phyloP scores from a whole-genome alignment of 2,797 vertebrate species.

The Melanotaenia nigrans region DNA sequence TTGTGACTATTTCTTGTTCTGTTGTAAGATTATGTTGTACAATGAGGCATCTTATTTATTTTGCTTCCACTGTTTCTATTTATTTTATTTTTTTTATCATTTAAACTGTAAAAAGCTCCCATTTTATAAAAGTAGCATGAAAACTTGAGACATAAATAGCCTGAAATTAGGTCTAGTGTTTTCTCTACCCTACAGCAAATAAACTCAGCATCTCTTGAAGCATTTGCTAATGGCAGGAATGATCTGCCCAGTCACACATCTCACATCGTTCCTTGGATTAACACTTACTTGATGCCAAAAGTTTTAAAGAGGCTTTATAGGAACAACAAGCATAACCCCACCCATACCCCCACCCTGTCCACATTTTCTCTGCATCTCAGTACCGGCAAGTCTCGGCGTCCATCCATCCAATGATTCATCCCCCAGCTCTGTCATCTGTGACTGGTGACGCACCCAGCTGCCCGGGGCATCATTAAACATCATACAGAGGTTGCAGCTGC shows the following conservation, averaged over 20 bases:
- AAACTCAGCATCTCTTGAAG: slow-evolving; percentile 37
- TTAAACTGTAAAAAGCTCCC: not conserved
- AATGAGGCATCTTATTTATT: no score
- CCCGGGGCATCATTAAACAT: slow-evolving; percentile 57
- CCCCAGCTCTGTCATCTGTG: slow-evolving; percentile 66
- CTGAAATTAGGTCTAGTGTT: not conserved
- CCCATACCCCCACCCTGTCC: slow-evolving; percentile 51
- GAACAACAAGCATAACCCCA: slow-evolving; percentile 53
- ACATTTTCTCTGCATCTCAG: slow-evolving; percentile 47
- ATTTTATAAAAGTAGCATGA: not conserved
- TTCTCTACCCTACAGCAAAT: slow-evolving; percentile 15
- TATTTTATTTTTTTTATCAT: no score
- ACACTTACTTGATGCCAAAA: slow-evolving; percentile 48
- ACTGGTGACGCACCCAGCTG: slow-evolving; percentile 57
- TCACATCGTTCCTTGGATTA: slow-evolving; percentile 31
- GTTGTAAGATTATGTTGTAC: no score
- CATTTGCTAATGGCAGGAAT: slow-evolving; percentile 45
- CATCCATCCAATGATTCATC: slow-evolving; percentile 68
- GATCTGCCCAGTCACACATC: slow-evolving; percentile 29
- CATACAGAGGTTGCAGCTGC: slow-evolving; percentile 57
- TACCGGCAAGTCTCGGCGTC: slow-evolving; percentile 57
- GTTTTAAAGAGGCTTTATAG: slow-evolving; percentile 56
- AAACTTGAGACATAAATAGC: not conserved
- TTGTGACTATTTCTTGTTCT: no score
- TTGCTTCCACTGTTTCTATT: no score